phyloP scores from a whole-genome alignment of 2,888 invertebrate genomes.

The Caenorhabditis virilis region DNA sequence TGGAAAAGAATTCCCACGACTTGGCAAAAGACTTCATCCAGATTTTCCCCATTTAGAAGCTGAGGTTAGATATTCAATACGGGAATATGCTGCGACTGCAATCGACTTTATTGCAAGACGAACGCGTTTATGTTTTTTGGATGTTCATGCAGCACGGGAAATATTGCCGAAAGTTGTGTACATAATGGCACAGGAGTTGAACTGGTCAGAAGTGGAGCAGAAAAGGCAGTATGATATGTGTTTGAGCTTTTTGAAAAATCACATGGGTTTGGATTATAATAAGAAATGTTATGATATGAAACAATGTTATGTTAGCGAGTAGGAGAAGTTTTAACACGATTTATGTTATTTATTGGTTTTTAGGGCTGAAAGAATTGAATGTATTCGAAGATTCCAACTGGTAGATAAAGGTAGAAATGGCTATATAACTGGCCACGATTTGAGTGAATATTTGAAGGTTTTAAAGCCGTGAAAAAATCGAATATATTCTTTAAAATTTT shows the following conservation, averaged over 20 bases:
- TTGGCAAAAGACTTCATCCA: constrained; percentile 19
- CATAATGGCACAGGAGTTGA: constrained; percentile 24
- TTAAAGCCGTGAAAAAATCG: background rate
- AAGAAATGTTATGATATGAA: background rate
- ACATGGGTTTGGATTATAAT: constrained; percentile 17
- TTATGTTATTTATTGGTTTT: no score
- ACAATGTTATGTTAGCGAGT: background rate
- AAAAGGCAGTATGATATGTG: constrained; percentile 12
- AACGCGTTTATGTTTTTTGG: constrained; percentile 16
- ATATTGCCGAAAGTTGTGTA: constrained; percentile 18
- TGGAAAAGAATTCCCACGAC: constrained; percentile 13
- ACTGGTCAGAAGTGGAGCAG: constrained; percentile 16
- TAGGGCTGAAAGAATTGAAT: background rate
- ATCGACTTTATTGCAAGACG: constrained; percentile 18
- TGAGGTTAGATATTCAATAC: constrained; percentile 23
- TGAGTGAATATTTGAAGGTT: constrained; percentile 6
- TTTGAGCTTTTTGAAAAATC: constrained; percentile 18
- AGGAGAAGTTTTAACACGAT: no score
- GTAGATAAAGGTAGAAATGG: constrained; percentile 8
- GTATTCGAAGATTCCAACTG: background rate
- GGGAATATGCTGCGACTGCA: constrained; percentile 17
- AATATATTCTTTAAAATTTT: constrained; percentile 58
- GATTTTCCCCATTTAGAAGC: constrained; percentile 25
- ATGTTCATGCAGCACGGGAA: constrained; percentile 14
- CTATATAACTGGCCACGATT: constrained; percentile 6